Evolutionary conservation across 2,888 invertebrate species (phyloP).

Genomic region (Platycnemis pennipes): DNA sequence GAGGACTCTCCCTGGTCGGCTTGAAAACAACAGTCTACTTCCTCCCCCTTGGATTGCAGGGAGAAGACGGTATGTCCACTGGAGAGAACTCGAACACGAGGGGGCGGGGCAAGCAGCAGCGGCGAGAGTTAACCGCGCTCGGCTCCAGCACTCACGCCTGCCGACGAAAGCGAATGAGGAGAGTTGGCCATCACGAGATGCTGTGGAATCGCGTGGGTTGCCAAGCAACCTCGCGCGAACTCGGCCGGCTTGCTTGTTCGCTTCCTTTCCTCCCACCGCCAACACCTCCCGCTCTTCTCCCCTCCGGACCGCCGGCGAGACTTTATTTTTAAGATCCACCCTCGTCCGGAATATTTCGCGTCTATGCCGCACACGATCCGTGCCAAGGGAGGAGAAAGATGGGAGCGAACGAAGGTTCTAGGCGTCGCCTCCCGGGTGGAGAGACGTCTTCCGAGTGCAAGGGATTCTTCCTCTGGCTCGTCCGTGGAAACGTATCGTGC

Average conservation of each 20-base stretch:
- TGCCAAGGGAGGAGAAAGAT: background rate
- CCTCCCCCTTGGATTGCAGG: background rate
- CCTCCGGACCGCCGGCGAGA: background rate
- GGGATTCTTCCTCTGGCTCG: no score
- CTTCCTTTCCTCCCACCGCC: no score
- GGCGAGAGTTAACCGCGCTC: background rate
- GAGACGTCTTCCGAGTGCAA: no score
- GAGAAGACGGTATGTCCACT: background rate
- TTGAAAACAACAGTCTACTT: background rate
- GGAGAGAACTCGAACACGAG: background rate
- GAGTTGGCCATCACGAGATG: background rate
- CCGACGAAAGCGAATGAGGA: conserved; percentile 10
- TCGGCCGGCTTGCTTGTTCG: background rate
- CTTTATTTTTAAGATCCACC: conserved; percentile 31
- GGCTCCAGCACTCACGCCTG: background rate
- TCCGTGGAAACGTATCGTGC: no score
- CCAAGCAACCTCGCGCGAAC: conserved; percentile 16
- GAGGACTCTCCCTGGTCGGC: background rate
- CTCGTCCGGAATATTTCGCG: conserved; percentile 16
- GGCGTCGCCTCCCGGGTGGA: background rate
- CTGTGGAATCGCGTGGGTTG: background rate
- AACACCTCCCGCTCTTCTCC: background rate
- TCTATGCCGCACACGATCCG: background rate
- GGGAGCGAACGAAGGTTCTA: background rate
- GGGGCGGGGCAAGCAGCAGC: background rate